Evolutionary conservation across 2,113 vertebrate species (phyloP), one percentile per base, ranked within the genome.

Genomic region (Cervus canadensis): DNA sequence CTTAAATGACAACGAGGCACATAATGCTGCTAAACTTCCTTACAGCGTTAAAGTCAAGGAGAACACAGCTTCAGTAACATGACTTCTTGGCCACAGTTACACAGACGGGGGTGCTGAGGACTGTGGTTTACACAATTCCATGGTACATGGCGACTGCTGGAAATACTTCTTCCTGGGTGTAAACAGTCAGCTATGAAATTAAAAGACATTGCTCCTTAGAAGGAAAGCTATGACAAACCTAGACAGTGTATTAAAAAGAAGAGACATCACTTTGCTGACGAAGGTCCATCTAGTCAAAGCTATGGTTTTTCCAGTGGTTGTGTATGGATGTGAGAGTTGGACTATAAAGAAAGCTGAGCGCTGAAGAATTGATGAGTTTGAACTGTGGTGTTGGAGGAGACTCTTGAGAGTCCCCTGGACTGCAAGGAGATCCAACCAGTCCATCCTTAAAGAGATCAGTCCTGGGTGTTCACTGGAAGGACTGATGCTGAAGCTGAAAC

Each of bases 101-200:
- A 33, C n/a, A 30, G 23, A 21, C 5, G 36, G 33, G 56, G 26
- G 21, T 12, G 2, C 17, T 10, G 15, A 25, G 36, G 45, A 1
- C 0, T 30, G 71, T 5, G 7, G 25, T 71, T 83, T 9, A 25
- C 15, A 11, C 16, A 25, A 26, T 30, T 6, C 59, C 40, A 36
- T 3, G 15, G 25, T 13, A 19, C 1, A 2, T 0, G 2, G 56
- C 2, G n/a, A n/a, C 83, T 45, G 48, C 36, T 33, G 45, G 60
- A 78, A 33, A 60, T 28, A 48, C 36, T 62, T 50, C 48, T 82
- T 60, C n/a, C 92, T 33, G 45, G 56, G 28, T 56, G 25, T 50
- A 7, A 81, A 81, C 78, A 81, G 45, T 81, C 45, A 43, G 36
- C 23, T 7, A 26, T 26, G 71, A 76, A 74, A 76, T 76, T 14